Base-by-base conservation (phyloP, 2,113 vertebrate species). In the Cyphomyrus discorhynchus region DNA sequence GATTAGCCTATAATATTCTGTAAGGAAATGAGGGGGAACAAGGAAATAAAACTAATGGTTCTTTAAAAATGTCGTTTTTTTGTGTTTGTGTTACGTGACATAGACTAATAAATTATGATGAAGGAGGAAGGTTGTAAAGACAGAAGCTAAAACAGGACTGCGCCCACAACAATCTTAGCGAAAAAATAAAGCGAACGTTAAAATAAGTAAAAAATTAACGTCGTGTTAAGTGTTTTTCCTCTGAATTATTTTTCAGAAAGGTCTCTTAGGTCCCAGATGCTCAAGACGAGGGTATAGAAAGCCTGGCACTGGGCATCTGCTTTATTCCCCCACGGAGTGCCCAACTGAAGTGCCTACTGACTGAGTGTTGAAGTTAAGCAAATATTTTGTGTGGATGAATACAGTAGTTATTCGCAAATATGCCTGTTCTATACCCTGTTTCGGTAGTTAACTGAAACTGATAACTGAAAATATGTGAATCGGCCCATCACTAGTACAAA, bases 1-100 rank as follows among this genome's bases (percentile, higher is more conserved):
- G 87, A 58, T 92, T 94, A 70, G 27, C 10, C 10, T 70, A 56
- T 80, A 42, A 42, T 66, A 88, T 89, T 92, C 86, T 90, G 86
- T 90, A 86, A 88, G 86, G 86, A 91, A 86, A 80, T 42, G 35
- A 42, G 74, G 74, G 66, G 11, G 58, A 52, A 89, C 31, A 89
- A 82, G 74, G 53, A 86, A 86, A 86, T 86, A 86, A 86, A 86
- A 86, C 45, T 7, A 13, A 49, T 31, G 83, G 21, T 50, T 86
- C 83, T 86, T 27, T 86, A 80, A 80, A 80, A 74, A 56, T 56
- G 53, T 21, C 10, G 27, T 2, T 27, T 27, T 17, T 74, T 19
- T 80, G 74, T 19, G 74, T 42, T 17, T 80, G 66, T 74, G 74
- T 80, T 42, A 35, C 17, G 27, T 70, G n/a, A 70, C 15, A 31